Evolutionary conservation across 1,140 invertebrate species (phyloP), one percentile per base, ranked within the genome.

Genomic region (Heliconius melpomene): DNA sequence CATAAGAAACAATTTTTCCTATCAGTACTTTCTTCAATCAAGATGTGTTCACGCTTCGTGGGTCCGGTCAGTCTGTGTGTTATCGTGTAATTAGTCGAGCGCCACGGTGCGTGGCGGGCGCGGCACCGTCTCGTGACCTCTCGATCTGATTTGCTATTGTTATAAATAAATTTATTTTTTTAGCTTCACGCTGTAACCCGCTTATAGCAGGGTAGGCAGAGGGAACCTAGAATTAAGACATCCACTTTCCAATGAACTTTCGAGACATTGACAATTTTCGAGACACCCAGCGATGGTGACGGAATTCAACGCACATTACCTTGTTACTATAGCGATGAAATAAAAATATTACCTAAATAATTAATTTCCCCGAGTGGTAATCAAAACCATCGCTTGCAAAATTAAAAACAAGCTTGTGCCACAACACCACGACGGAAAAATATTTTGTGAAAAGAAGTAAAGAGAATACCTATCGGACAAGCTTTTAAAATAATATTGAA

Each of bases 31-130:
- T 75, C 52, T 72, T 46, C 73, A 75, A 82, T 82, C 81, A 76
- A 78, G 81, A 82, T 82, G 57, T 46, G 60, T 78, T 82, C 75
- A 77, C 81, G 75, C 54, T 77, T 71, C 57, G 75, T 74, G 72
- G 75, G 54, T 70, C 26, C 78, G 71, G 52, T 72, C 60, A 66
- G 60, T 29, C 71, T 79, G 78, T 79, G 79, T 79, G 74, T 79
- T 82, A 79, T 79, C 81, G 74, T 75, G 46, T 74, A 79, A 82
- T 82, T 79, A 79, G 78, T 82, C 36, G 38, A 70, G 75, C 23
- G 70, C 78, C 73, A 40, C 78, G 75, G 29, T 75, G 81, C 78
- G 81, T 79, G 74, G 52, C 78, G 75, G 57, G 26, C 60, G 75
- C 20, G 54, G 29, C 57, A 54, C 74, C 66, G 66, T 78, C 46